Evolutionary conservation across 2,797 vertebrate species (phyloP).

Genomic region (Centroberyx gerrardi): DNA sequence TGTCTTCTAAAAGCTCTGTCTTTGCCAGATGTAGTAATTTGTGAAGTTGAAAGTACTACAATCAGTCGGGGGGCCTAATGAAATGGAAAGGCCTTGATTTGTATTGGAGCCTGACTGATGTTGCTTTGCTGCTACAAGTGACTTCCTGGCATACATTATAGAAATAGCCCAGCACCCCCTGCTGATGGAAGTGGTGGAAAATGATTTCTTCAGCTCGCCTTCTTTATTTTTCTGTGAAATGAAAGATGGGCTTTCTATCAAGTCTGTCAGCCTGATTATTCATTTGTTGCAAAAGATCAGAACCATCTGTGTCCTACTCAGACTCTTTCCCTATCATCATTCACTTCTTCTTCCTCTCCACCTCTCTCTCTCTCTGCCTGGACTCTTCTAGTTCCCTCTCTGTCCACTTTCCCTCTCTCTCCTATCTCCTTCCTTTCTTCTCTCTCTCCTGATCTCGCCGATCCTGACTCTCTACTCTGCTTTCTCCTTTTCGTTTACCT

Average conservation of each 20-base stretch:
- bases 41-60: constrained; percentile 27
- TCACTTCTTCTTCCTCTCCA: not conserved
- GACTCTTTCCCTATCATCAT: not conserved
- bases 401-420: not conserved
- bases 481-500: not conserved
- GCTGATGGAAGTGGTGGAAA: not conserved
- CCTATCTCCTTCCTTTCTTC: not conserved
- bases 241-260: not conserved
- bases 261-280: not conserved
- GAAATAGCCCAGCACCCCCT: not conserved
- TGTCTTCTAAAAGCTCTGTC: constrained; percentile 33
- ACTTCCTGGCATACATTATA: constrained; percentile 22
- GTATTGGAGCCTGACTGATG: constrained; percentile 28
- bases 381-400: not conserved
- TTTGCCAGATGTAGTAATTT: constrained; percentile 52
- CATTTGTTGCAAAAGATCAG: not conserved
- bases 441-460: not conserved
- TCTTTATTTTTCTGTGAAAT: not conserved
- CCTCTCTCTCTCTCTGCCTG: not conserved
- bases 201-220: not conserved
- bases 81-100: constrained; percentile 55
- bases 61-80: constrained; percentile 39
- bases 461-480: not conserved
- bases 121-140: constrained; percentile 7
- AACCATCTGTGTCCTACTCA: not conserved